phyloP scores from a whole-genome alignment of 2,113 vertebrate genomes.

The Phyllostomus hastatus region DNA sequence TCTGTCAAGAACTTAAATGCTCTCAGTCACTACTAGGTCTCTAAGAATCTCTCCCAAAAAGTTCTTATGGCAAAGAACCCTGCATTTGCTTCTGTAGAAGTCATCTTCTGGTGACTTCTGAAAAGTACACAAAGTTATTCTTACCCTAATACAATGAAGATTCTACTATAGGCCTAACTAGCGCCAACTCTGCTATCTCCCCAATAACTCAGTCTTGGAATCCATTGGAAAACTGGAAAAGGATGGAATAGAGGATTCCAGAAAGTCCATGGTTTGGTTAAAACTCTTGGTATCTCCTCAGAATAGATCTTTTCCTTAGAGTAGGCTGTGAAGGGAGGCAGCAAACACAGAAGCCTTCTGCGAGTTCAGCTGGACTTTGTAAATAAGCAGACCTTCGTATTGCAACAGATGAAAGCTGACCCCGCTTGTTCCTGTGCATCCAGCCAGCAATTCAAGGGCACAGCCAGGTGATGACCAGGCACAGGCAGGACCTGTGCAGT shows the following conservation, averaged over 20 bases:
- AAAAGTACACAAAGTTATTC: neutral
- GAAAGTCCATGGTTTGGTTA: neutral
- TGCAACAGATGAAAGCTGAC: neutral
- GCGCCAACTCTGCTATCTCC: neutral
- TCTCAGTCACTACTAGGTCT: neutral
- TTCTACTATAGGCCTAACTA: neutral
- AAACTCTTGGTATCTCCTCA: neutral
- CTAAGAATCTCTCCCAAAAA: neutral
- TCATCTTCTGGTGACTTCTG: neutral
- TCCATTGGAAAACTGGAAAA: constrained; percentile 17
- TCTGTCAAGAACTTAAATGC: neutral
- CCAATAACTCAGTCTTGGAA: neutral
- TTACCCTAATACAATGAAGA: neutral
- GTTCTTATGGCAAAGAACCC: neutral
- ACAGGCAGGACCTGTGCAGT: neutral
- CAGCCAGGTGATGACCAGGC: neutral
- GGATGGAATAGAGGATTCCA: neutral
- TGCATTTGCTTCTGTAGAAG: neutral
- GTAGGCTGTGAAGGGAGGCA: neutral
- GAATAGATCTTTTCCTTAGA: constrained; percentile 5
- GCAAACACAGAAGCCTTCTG: neutral
- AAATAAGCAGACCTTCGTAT: neutral
- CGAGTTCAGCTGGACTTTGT: neutral
- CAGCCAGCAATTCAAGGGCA: neutral
- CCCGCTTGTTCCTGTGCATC: neutral